Evolutionary conservation across 2,888 invertebrate genomes (phyloP).

Genomic region (Amblyteles armatorius): DNA sequence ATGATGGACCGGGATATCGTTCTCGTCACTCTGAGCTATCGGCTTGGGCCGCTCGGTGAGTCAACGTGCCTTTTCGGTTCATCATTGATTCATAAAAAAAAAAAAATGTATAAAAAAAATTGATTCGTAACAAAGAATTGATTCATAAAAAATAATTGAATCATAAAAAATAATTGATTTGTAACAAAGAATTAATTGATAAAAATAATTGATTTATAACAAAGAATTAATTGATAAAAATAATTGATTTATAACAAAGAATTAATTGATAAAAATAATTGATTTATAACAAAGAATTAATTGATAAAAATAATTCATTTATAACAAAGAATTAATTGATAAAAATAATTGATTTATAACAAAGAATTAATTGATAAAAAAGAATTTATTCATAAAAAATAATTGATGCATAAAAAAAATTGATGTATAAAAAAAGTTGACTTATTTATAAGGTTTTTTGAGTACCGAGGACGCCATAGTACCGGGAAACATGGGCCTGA

Average conservation of each 20-base stretch:
- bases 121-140: too few relatives aligned
- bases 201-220: too few relatives aligned
- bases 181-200: too few relatives aligned
- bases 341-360: too few relatives aligned
- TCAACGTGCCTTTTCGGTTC: neutral
- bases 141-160: neutral
- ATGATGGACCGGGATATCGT: constrained; percentile 88
- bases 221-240: neutral
- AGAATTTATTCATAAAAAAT: neutral
- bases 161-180: neutral
- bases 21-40: constrained; percentile 88
- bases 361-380: neutral
- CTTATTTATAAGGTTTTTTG: constrained; percentile 86
- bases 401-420: neutral
- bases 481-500: constrained; percentile 90
- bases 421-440: neutral
- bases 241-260: neutral
- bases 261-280: neutral
- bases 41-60: constrained; percentile 88
- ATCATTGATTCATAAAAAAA: too few relatives aligned
- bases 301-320: too few relatives aligned
- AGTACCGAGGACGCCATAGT: constrained; percentile 89
- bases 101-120: neutral
- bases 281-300: neutral
- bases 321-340: too few relatives aligned